Evolutionary conservation across 2,797 vertebrate genomes (phyloP).

Genomic region (Gila robusta): DNA sequence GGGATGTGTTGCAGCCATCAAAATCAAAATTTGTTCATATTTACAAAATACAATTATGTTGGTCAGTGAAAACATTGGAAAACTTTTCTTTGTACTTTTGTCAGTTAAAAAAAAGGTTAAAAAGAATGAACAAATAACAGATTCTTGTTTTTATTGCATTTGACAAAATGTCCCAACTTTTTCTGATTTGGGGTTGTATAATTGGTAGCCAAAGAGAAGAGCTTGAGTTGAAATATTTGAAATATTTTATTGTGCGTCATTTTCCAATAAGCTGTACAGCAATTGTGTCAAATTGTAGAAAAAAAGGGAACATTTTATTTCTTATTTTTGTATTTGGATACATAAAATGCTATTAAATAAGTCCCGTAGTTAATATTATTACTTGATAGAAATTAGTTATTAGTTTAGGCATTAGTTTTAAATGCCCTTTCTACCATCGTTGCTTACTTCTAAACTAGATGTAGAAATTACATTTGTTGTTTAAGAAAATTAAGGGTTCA

Average conservation of each 20-base stretch:
- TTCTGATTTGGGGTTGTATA: background rate
- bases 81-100: no score
- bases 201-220: background rate
- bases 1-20: no score
- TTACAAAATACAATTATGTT: no score
- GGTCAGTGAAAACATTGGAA: no score
- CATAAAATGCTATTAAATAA: background rate
- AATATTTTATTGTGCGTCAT: background rate
- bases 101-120: no score
- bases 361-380: background rate
- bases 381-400: background rate
- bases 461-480: background rate
- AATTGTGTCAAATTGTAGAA: background rate
- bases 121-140: no score
- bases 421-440: background rate
- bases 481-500: background rate
- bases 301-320: background rate
- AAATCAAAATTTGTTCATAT: no score
- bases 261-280: background rate
- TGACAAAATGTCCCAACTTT: no score
- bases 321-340: background rate
- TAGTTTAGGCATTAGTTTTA: background rate
- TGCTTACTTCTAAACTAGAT: background rate
- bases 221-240: background rate
- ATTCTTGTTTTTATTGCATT: no score